Evolutionary conservation across 2,888 invertebrate species (phyloP), one percentile per base, ranked within the genome.

Genomic region (Torymus aiolomorphi): DNA sequence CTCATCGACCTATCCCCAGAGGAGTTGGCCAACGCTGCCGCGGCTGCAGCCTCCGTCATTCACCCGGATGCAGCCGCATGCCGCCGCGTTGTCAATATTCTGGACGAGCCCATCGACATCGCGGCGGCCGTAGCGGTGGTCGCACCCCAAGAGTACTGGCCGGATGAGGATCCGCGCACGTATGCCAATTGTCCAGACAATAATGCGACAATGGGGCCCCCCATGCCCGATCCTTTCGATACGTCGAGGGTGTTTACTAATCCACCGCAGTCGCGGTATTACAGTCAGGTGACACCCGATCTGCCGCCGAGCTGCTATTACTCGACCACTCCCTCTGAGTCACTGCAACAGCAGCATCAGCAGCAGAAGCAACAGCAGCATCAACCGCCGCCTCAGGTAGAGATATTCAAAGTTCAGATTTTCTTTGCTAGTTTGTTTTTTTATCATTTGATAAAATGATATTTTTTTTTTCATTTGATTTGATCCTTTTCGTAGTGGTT

Each of bases 1-100:
- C 89, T 96, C 16, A 95, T 97, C 62, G 96, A 96, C 88, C 91
- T 96, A 87, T 92, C 95, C 81, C 91, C 95, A 69, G 92, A 94
- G 85, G 90, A 93, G 78, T 80, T 89, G 20, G 88, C 88, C 0
- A 86, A 86, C 10, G 87, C 86, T 4, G 85, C 83, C 4, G 84
- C 86, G 0, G 76, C 83, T 14, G 78, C 80, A 0, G 80, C 80
- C 8, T 42, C 42, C 8, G 42, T 42, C 42, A 84, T 83, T 16
- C 78, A 83, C 0, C 74, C 83, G 12, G 80, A 81, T 12, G 56
- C 57, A 24, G 79, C 84, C 0, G 78, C 84, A 1, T 88, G 86
- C 79, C 85, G 86, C 0, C 85, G 88, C n/a, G 89, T 89, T 0
- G 85, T 90, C 0, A 90, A 89, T 69, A 90, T 90, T 54, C 85